These are phyloP conservation scores for Aspidiotus rigidus DNA, from an alignment of 2,888 invertebrate genomes.

Conservation along the genomic window DNA sequence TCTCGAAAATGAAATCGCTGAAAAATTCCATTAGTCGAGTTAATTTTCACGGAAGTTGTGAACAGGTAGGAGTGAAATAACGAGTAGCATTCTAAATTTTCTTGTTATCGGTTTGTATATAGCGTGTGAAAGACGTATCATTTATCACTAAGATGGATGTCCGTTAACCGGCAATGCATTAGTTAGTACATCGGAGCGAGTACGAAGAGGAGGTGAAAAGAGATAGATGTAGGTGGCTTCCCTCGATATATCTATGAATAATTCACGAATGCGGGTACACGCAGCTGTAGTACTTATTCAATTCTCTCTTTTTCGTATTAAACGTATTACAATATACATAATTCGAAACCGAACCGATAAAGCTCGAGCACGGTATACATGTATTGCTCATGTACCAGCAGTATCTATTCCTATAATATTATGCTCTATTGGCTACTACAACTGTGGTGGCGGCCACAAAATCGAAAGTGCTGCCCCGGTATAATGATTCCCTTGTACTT, in stretches of 20 bases:
- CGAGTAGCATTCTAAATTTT: slow-evolving; percentile 2
- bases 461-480: too few relatives aligned
- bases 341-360: too few relatives aligned
- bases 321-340: too few relatives aligned
- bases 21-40: neutral
- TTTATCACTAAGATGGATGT: neutral
- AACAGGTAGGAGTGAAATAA: slow-evolving; percentile 2
- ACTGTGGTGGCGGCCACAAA: too few relatives aligned
- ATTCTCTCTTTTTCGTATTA: too few relatives aligned
- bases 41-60: neutral
- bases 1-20: neutral
- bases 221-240: slow-evolving; percentile 19
- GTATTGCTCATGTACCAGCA: too few relatives aligned
- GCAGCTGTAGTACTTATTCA: slow-evolving; percentile 12
- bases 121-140: slow-evolving; percentile 4
- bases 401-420: too few relatives aligned
- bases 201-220: neutral
- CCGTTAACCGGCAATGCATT: slow-evolving; percentile 4
- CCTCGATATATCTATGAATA: slow-evolving; percentile 18
- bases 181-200: neutral
- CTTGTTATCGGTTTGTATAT: neutral
- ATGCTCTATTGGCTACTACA: too few relatives aligned
- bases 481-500: too few relatives aligned
- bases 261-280: slow-evolving; percentile 24
- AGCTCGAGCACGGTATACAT: too few relatives aligned